Base-by-base conservation (phyloP, 2,113 vertebrate species). In the Crotophaga sulcirostris region DNA sequence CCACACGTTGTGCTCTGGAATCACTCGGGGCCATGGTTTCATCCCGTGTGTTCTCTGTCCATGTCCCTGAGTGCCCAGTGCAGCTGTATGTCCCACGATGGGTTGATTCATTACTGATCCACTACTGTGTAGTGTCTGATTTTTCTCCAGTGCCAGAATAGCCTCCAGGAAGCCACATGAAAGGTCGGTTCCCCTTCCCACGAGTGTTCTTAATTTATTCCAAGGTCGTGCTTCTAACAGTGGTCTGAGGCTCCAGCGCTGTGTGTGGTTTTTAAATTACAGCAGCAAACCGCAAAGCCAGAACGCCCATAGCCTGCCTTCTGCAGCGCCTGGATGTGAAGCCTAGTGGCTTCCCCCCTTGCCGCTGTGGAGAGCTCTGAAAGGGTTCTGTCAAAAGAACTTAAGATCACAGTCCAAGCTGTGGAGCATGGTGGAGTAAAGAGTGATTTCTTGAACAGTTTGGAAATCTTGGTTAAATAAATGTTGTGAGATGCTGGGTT, bases 261-360 rank as follows among this genome's bases (percentile, higher is more conserved):
- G 81, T 92, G 94, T 96, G 97, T 96, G 97, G 94, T 94, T 98
- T 98, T 93, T 89, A 96, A 97, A 97, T 98, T 96, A 96, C 3
- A 94, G 84, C 95, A 94, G 93, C 86, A 95, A 96, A 95, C 93
- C 94, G 28, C 95, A 95, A 94, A 95, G 90, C 77, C 87, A 87
- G 74, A 94, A 94, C 92, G 69, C 80, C 88, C 68, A 26, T 25
- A 91, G 91, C 94, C 68, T 87, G 70, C 84, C 66, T 79, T 70
- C 68, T 95, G 62, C 93, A 94, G 62, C 96, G 97, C 85, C 93
- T 95, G 89, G 24, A 51, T 86, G 60, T 81, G 87, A 96, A 95
- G 92, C 81, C 83, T 81, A 54, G 83, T 74, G 90, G 68, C 90
- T 92, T 93, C 87, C 69, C 81, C 1, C 5, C 19, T 42, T 67